Percentiles rank a stretch among this genome's conserved stretches.
These are phyloP conservation scores for Eulemur macaco DNA, from an alignment of 2,113 vertebrate genomes.

Conservation along the genomic window DNA sequence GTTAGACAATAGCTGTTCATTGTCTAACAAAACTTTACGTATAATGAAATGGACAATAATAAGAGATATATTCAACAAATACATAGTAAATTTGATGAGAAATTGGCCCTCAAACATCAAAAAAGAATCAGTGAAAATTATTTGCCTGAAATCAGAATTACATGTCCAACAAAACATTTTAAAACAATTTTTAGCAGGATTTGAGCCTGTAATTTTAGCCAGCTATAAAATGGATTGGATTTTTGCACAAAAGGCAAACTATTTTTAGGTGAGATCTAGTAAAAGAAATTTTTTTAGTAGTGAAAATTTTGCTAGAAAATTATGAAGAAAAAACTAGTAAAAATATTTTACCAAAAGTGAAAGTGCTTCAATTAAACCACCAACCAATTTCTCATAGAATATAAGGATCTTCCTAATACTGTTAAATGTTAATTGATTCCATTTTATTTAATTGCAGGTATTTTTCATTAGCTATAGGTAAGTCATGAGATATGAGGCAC, in stretches of 20 bases:
- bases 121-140: not conserved
- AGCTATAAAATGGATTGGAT: not conserved
- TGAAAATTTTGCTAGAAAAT: not conserved
- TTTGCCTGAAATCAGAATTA: slow-evolving; percentile 10
- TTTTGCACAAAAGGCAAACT: not conserved
- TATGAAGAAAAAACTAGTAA: not conserved
- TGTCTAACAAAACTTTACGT: not conserved
- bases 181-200: not conserved
- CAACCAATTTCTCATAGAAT: not conserved
- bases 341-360: not conserved
- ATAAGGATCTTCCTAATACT: not conserved
- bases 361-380: not conserved
- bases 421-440: not conserved
- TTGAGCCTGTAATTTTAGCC: not conserved
- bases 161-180: not conserved
- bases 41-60: not conserved
- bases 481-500: not conserved
- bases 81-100: not conserved
- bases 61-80: not conserved
- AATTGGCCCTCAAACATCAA: not conserved
- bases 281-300: not conserved
- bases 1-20: not conserved
- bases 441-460: not conserved
- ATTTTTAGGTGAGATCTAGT: not conserved
- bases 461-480: not conserved